Conservation (phyloP, 2,888 invertebrate species). For the Drosophila neutralis region DNA sequence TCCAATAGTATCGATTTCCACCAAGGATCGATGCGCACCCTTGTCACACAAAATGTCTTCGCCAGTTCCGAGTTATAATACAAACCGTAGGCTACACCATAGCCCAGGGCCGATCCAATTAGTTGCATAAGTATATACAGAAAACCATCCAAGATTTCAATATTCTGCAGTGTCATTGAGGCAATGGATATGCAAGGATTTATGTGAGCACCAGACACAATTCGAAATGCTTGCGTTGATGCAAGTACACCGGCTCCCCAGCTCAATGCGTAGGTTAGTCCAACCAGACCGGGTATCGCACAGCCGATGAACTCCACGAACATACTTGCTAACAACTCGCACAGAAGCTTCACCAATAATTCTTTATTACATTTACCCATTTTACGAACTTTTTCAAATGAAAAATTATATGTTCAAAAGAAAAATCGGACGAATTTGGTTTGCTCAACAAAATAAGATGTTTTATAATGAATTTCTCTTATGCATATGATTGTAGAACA, state of each 20-base stretch:
- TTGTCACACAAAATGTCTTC: slow-evolving; percentile 4
- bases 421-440: slow-evolving; percentile 21
- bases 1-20: slow-evolving; percentile 33
- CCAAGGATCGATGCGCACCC: neutral
- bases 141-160: slow-evolving; percentile 5
- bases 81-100: neutral
- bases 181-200: slow-evolving; percentile 52
- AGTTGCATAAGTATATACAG: slow-evolving; percentile 43
- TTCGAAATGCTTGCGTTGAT: slow-evolving; percentile 48
- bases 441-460: neutral
- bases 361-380: slow-evolving; percentile 35
- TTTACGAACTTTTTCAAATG: neutral
- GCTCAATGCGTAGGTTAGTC: slow-evolving; percentile 1
- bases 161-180: slow-evolving; percentile 40
- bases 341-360: slow-evolving; percentile 11
- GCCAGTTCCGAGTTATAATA: accelerated
- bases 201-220: slow-evolving; percentile 54
- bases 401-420: neutral
- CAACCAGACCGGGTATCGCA: neutral
- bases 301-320: slow-evolving; percentile 39
- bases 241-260: slow-evolving; percentile 47
- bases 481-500: neutral
- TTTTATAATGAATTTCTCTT: neutral
- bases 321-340: slow-evolving; percentile 32
- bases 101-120: slow-evolving; percentile 20